Conservation (phyloP, 1,140 invertebrate genomes). For the Tetramorium parvispinum region DNA sequence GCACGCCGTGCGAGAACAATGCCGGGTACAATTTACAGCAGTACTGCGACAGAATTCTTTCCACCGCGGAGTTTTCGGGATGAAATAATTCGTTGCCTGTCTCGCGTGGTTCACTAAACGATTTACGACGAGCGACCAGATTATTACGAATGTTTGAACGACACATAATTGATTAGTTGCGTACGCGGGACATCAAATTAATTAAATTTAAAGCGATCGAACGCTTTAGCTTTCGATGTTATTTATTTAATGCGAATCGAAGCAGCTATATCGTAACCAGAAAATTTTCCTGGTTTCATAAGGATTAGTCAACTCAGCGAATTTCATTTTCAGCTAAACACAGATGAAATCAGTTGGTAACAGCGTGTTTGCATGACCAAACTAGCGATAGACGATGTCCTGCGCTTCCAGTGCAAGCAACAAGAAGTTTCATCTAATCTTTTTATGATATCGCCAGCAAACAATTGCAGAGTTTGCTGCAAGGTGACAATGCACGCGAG, state of each 20-base stretch:
- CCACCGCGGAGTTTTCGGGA: conserved; percentile 10
- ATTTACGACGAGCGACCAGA: conserved; percentile 28
- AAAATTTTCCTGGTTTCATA: neutral
- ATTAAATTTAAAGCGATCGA: conserved; percentile 11
- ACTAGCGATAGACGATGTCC: conserved; percentile 61
- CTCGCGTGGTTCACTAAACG: neutral
- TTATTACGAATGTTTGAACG: conserved; percentile 13
- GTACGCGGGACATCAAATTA: neutral
- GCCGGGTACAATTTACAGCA: conserved; percentile 22
- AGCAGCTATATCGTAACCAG: neutral
- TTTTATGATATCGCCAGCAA: conserved; percentile 42
- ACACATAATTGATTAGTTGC: neutral
- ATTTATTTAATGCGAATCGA: neutral
- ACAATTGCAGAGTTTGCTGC: conserved; percentile 28
- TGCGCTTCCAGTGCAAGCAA: conserved; percentile 46
- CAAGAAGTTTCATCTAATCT: conserved; percentile 25
- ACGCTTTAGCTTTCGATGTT: neutral
- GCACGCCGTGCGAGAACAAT: conserved; percentile 37
- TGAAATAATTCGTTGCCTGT: conserved; percentile 30
- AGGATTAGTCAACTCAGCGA: neutral
- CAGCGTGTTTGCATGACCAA: conserved; percentile 66
- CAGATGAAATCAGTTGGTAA: conserved; percentile 62
- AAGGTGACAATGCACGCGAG: no score
- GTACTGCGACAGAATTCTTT: conserved; percentile 38
- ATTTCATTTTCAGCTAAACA: conserved; percentile 67